Evolutionary conservation across 2,797 vertebrate genomes (phyloP).

Genomic region (Manis pentadactyla): DNA sequence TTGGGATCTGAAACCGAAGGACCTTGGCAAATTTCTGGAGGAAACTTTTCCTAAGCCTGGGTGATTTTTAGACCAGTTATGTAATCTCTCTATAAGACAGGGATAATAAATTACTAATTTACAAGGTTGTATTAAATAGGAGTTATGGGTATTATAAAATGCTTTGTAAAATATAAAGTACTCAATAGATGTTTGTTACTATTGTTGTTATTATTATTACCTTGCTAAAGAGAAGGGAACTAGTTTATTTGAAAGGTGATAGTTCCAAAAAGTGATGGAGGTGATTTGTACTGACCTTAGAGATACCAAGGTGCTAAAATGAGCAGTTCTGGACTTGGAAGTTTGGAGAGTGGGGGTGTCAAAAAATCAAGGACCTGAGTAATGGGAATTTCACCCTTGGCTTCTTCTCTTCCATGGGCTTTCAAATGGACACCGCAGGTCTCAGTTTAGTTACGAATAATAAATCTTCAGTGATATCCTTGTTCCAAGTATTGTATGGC

Average conservation of each 20-base stretch:
- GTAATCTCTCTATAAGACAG: not conserved
- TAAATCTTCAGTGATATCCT: not conserved
- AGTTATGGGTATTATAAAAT: not conserved
- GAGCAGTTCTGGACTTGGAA: not conserved
- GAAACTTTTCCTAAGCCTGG: not conserved
- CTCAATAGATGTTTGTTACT: not conserved
- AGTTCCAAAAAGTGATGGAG: not conserved
- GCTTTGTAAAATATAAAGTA: not conserved
- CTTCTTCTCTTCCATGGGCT: not conserved
- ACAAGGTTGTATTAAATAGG: not conserved
- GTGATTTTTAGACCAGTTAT: not conserved
- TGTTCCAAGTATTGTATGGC: not conserved
- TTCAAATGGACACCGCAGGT: not conserved
- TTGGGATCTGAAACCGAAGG: not conserved
- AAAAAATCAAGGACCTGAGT: not conserved
- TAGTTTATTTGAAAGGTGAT: slow-evolving; percentile 13
- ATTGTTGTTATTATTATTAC: not conserved
- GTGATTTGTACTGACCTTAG: not conserved
- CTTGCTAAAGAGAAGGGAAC: not conserved
- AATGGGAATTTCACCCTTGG: not conserved
- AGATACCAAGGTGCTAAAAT: not conserved
- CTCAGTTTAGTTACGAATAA: not conserved
- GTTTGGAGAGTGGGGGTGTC: not conserved
- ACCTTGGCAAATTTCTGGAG: not conserved
- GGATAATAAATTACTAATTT: slow-evolving; percentile 4